These are phyloP conservation scores for Coelopa pilipes DNA, from an alignment of 2,888 invertebrate genomes.

Conservation along the genomic window DNA sequence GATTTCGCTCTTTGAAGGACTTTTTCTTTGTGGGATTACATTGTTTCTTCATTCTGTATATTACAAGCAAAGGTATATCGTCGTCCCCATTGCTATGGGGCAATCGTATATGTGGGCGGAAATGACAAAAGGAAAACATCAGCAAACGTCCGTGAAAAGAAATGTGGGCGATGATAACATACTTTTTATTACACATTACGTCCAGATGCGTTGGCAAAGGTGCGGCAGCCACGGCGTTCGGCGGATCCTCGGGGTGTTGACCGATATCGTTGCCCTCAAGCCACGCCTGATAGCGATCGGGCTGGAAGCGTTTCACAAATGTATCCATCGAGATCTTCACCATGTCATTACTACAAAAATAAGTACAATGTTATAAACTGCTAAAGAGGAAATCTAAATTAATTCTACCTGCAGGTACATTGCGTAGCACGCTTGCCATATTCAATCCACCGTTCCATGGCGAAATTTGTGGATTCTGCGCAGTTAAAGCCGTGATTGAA, in stretches of 20 bases:
- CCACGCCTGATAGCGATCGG: constrained; percentile 91
- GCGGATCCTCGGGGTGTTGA: constrained; percentile 91
- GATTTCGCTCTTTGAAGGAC: constrained; percentile 67
- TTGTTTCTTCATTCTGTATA: constrained; percentile 66
- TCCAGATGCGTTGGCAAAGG: constrained; percentile 85
- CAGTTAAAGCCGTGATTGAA: constrained; percentile 99
- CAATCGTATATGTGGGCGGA: constrained; percentile 22
- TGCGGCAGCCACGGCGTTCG: constrained; percentile 75
- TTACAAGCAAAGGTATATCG: constrained; percentile 48
- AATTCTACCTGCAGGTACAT: constrained; percentile 78
- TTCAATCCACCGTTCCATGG: constrained; percentile 96
- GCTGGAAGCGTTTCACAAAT: constrained; percentile 94
- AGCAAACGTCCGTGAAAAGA: constrained; percentile 37
- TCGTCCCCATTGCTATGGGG: constrained; percentile 65
- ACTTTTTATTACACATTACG: constrained; percentile 82
- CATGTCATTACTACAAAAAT: constrained; percentile 79
- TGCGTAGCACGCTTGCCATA: constrained; percentile 93
- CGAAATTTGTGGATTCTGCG: constrained; percentile 99
- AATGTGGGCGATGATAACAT: constrained; percentile 62
- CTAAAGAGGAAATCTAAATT: constrained; percentile 26
- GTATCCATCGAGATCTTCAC: constrained; percentile 99
- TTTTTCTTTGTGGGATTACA: constrained; percentile 65
- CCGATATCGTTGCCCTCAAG: constrained; percentile 89
- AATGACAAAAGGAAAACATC: constrained; percentile 39
- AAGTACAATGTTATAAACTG: not conserved